Base-by-base conservation (phyloP, 2,797 vertebrate genomes). In the Acipenser ruthenus region DNA sequence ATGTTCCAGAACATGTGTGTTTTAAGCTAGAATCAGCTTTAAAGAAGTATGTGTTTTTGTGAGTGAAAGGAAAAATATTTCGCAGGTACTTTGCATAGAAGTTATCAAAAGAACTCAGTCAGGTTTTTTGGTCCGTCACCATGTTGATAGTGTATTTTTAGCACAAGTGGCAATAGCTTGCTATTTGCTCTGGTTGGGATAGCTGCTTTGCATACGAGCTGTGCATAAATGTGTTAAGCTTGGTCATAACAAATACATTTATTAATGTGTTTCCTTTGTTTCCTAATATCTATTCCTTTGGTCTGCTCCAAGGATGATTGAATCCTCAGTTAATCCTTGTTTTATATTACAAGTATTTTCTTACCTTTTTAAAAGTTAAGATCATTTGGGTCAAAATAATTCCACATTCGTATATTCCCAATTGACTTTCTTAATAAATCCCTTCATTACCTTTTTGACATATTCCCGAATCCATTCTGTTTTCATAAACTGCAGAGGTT, bases 251-350 rank as follows among this genome's bases (percentile, higher is more conserved):
- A 69, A 49, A 58, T 65, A 61, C 13, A 58, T 58, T 7, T 50
- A 51, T 64, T 13, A 55, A 71, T 70, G 60, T 65, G 52, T 49
- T 75, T 72, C 72, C 61, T 74, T 73, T 73, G 2, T 71, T 70
- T 74, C 49, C 50, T 50, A 50, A 49, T 59, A 49, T 23, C 61
- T 69, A 50, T 62, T 51, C 59, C 64, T 58, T 58, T n/a, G 12
- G 55, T 13, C 12, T 48, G 7, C 50, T 68, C 49, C 50, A 58
- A 37, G 50, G 52, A 59, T 37, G 1, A 37, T 37, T 37, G 37
- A 4, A 37, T 37, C 37, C 37, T 37, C 37, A 37, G 37, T 37
- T 37, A 37, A 37, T 37, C 37, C 37, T 37, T 37, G 37, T 37
- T 37, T 18, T 18, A 18, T 37, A 37, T 37, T 4, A n/a, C n/a